Percentiles rank a stretch among this genome's conserved stretches.
These are phyloP conservation scores for Anomalospiza imberbis DNA, from an alignment of 2,797 vertebrate species.

Conservation along the genomic window DNA sequence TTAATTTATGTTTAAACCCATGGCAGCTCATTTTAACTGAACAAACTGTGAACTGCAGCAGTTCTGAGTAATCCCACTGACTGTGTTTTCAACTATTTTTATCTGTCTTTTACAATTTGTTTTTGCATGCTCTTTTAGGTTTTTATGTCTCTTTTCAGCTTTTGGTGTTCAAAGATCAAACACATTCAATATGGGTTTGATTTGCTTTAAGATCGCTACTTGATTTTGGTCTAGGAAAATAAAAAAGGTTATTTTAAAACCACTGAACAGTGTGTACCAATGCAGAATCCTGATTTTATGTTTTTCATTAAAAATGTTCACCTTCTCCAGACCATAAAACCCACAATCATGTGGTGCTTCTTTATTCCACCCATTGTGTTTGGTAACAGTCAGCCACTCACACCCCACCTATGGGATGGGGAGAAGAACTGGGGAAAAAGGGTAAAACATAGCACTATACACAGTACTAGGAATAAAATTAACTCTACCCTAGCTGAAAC, in stretches of 20 bases:
- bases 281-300: not conserved
- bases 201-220: not conserved
- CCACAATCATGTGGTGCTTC: not conserved
- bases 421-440: not conserved
- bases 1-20: not conserved
- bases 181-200: not conserved
- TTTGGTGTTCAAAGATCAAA: not conserved
- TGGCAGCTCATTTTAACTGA: not conserved
- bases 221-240: not conserved
- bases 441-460: not conserved
- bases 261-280: not conserved
- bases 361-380: not conserved
- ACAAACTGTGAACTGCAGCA: not conserved
- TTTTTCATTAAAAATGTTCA: conserved; percentile 37
- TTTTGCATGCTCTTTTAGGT: not conserved
- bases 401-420: not conserved
- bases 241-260: not conserved
- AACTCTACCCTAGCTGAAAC: not conserved
- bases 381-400: not conserved
- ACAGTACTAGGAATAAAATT: not conserved
- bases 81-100: not conserved
- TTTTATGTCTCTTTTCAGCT: not conserved
- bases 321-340: conserved; percentile 17
- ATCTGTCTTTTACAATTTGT: not conserved
- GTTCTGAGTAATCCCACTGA: not conserved